Base-by-base conservation (phyloP, 2,113 vertebrate species). In the Microcebus griseorufus region DNA sequence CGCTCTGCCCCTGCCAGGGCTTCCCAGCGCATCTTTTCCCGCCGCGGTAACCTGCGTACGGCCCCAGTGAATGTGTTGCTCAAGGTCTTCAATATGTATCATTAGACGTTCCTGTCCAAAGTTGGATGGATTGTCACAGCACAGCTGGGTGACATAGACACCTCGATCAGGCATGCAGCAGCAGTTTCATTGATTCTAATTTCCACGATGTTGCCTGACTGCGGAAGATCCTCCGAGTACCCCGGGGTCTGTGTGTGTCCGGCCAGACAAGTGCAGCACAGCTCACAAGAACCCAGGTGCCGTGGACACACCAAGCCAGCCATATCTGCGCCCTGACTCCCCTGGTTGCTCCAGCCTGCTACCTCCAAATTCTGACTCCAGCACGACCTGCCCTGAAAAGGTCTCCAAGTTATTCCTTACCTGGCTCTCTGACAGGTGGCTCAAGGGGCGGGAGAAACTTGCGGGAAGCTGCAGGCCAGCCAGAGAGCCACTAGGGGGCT, bases 111-210 rank as follows among this genome's bases (percentile, higher is more conserved):
- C 42, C 29, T 42, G n/a, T 83, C 60, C 51, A 60, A 45, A 27
- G 17, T 42, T 17, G 78, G 70, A 27, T 23, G 12, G 79, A 10
- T 53, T 1, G 14, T 60, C 51, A 22, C 13, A 32, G 9, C 4
- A 6, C 37, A 39, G 2, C 17, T 8, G 34, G 18, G n/a, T 42
- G 42, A 16, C 27, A 39, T 80, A 34, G 23, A 18, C 5, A 10
- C 1, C 6, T 88, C 13, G 0, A 0, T 17, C 2, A 0, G 37
- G 73, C 7, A 2, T 2, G 39, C 6, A 58, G 23, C 14, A 14
- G 20, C 23, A n/a, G 23, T 3, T 72, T 12, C 37, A 9, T 27
- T 12, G 14, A 25, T 67, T 82, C 53, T 87, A 51, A 53, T 53
- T 25, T 18, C 42, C 58, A 18, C 5, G 8, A 37, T n/a, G 82